Evolutionary conservation across 2,888 invertebrate species (phyloP).

Genomic region (Drosophila mettleri): DNA sequence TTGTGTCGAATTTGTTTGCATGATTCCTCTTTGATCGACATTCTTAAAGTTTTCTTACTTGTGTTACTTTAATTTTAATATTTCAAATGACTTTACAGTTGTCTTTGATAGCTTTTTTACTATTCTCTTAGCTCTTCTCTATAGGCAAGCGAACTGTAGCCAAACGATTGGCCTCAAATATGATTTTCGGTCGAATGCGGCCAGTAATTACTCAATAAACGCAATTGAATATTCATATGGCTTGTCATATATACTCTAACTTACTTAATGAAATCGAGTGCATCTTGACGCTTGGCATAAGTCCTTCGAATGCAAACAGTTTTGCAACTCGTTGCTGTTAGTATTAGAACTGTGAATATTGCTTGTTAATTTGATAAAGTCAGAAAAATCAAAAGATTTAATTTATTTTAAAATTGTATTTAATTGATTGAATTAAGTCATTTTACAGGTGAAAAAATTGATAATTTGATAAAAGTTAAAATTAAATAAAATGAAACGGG

Average conservation of each 20-base stretch:
- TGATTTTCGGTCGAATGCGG: conserved; percentile 20
- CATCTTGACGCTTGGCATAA: conserved; percentile 23
- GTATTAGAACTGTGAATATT: too few species aligned
- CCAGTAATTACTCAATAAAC: conserved; percentile 8
- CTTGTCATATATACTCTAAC: background rate
- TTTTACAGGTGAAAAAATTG: background rate
- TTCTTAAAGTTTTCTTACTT: too few species aligned
- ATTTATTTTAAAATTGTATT: background rate
- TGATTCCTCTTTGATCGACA: too few species aligned
- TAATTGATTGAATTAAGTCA: background rate
- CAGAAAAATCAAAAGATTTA: background rate
- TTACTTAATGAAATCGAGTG: conserved; percentile 1
- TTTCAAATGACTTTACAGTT: too few species aligned
- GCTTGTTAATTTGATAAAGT: background rate
- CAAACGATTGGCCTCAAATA: too few species aligned
- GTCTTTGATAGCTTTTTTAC: too few species aligned
- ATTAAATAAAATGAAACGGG: background rate
- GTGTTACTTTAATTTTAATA: too few species aligned
- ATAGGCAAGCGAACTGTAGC: conserved; percentile 6
- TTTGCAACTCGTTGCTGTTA: conserved; percentile 25
- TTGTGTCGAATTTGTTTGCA: too few species aligned
- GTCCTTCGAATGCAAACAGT: conserved; percentile 64
- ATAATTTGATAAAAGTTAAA: background rate
- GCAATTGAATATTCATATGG: conserved; percentile 4
- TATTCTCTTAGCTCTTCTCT: too few species aligned